Percentiles rank a stretch among this genome's conserved stretches.
These are phyloP conservation scores for Drosophila helvetica DNA, from an alignment of 2,888 invertebrate genomes.

Conservation along the genomic window DNA sequence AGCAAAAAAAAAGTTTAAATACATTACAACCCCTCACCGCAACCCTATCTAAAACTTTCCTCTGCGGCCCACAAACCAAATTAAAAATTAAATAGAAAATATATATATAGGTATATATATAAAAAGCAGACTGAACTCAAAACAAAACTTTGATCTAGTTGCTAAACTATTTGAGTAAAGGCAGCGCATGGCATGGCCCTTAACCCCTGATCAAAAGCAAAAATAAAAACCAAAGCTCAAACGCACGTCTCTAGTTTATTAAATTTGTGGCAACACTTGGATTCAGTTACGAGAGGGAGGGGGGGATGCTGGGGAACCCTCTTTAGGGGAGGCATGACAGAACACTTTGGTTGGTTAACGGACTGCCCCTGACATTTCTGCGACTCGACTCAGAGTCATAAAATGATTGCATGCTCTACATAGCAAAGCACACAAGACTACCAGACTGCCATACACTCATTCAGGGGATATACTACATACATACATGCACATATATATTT, in stretches of 20 bases:
- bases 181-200: constrained; percentile 24
- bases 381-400: constrained; percentile 67
- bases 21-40: constrained; percentile 31
- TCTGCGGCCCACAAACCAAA: constrained; percentile 63
- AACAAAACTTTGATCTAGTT: constrained; percentile 72
- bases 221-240: constrained; percentile 69
- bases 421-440: constrained; percentile 50
- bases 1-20: constrained; percentile 42
- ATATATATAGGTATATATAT: background rate
- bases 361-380: constrained; percentile 74
- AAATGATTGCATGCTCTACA: constrained; percentile 76
- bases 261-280: constrained; percentile 78
- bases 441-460: constrained; percentile 27
- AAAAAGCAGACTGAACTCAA: constrained; percentile 40
- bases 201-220: constrained; percentile 34
- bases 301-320: constrained; percentile 4
- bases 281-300: constrained; percentile 24
- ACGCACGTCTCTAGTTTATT: constrained; percentile 78
- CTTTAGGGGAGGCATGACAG: background rate
- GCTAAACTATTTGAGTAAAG: constrained; percentile 63
- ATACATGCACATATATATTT: constrained; percentile 21
- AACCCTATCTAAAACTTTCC: constrained; percentile 47
- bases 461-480: background rate
- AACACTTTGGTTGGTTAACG: constrained; percentile 49
- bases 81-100: constrained; percentile 49